Evolutionary conservation across 1,140 invertebrate species (phyloP).

Genomic region (Venustaconcha ellipsiformis): DNA sequence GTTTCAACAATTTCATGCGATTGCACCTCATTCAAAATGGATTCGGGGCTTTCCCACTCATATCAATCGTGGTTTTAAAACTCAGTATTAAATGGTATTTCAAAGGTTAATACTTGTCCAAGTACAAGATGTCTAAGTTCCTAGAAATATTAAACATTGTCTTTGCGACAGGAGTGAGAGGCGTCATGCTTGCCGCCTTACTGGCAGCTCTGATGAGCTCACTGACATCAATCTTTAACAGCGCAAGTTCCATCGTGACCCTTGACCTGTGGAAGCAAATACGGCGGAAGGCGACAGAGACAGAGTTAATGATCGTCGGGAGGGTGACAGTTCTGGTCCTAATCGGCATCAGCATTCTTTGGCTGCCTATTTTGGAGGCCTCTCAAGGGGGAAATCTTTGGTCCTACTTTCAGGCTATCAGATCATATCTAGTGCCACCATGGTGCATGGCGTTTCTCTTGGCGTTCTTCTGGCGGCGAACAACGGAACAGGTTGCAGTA

Average conservation of each 20-base stretch:
- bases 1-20: too few species aligned
- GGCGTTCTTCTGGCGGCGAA: slow-evolving; percentile 70
- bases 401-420: slow-evolving; percentile 72
- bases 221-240: slow-evolving; percentile 74
- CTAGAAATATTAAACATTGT: not conserved
- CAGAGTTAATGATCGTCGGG: slow-evolving; percentile 72
- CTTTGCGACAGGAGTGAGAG: slow-evolving; percentile 16
- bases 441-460: slow-evolving; percentile 71
- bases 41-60: too few species aligned
- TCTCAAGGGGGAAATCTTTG: slow-evolving; percentile 71
- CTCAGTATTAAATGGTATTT: too few species aligned
- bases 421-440: slow-evolving; percentile 71
- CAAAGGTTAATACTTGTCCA: not conserved
- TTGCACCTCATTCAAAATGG: too few species aligned
- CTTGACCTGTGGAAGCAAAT: slow-evolving; percentile 70
- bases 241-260: slow-evolving; percentile 73
- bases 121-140: not conserved
- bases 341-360: slow-evolving; percentile 70
- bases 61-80: too few species aligned
- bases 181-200: slow-evolving; percentile 58
- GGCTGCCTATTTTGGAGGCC: slow-evolving; percentile 72
- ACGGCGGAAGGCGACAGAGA: slow-evolving; percentile 21
- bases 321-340: slow-evolving; percentile 67
- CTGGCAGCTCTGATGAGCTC: slow-evolving; percentile 73
- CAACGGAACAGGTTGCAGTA: slow-evolving; percentile 70